Evolutionary conservation across 2,797 vertebrate genomes (phyloP), one percentile per base, ranked within the genome.

Genomic region (Brachyrhaphis roseni): DNA sequence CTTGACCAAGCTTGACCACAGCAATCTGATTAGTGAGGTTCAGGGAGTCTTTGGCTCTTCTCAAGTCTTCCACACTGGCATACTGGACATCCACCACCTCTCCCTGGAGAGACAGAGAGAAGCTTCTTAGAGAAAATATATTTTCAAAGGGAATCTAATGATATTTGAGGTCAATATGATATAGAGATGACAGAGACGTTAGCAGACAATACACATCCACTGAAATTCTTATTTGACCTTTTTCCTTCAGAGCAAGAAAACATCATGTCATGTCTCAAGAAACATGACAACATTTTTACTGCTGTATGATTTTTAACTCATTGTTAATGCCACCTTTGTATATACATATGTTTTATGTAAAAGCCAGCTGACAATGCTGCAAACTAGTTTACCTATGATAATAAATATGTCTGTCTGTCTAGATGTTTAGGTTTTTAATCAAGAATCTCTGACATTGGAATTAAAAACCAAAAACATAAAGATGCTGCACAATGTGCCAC

Each of bases 51-150:
- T 84, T 94, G 88, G 96, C 88, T 82, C 78, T 93, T 84, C 92
- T 94, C 90, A 99, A 90, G 82, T 98, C 96, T 43, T 96, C 95
- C 80, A 89, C 36, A 0, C 92, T 95, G 76, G 96, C 97, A 34
- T 98, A 98, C 87, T 96, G 97, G 34, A 98, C 93, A 62, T 99
- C 98, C 82, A 98, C 94, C 66, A 98, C 88, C 90, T 97, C 97
- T 77, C 94, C 97, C 98, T 98, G 89, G 57, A 18, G 75, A 91
- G 75, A 70, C 87, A 66, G 39, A 77, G 6, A 78, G 47, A 4
- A 43, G 34, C 8, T 64, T 36, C 31, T 12, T 57, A 57, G 26
- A 57, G 3, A 57, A 57, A 57, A 57, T 57, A 28, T 26, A 41
- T 26, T 12, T 68, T 68, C 36, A 23, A 41, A 68, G 41, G n/a